Evolutionary conservation across 2,797 vertebrate genomes (phyloP).

Genomic region (Pelochelys cantorii): DNA sequence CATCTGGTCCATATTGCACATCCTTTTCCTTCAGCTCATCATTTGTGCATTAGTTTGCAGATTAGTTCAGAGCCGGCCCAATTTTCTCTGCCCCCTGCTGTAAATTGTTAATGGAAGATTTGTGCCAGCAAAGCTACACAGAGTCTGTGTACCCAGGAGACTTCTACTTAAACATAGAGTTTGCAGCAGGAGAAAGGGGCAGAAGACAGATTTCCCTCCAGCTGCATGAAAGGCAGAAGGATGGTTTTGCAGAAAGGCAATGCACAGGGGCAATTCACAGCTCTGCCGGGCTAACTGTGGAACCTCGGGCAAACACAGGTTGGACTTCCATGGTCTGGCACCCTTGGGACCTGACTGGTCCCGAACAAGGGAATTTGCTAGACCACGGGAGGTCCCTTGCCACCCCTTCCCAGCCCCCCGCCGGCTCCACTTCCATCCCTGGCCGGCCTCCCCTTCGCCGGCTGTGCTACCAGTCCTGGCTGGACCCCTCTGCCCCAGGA

Average conservation of each 20-base stretch:
- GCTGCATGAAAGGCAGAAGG: background rate
- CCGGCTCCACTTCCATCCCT: too few species aligned
- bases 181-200: background rate
- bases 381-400: too few species aligned
- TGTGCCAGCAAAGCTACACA: slow-evolving; percentile 28
- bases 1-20: background rate
- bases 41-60: slow-evolving; percentile 29
- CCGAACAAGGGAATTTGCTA: too few species aligned
- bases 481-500: too few species aligned
- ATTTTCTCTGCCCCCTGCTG: slow-evolving; percentile 59
- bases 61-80: slow-evolving; percentile 40
- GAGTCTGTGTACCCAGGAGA: slow-evolving; percentile 42
- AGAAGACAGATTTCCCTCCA: background rate
- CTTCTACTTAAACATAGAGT: background rate
- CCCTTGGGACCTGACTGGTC: too few species aligned
- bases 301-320: background rate
- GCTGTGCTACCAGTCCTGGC: too few species aligned
- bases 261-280: background rate
- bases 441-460: too few species aligned
- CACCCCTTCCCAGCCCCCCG: too few species aligned
- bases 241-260: background rate
- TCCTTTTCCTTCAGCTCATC: background rate
- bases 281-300: background rate
- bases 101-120: slow-evolving; percentile 31
- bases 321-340: too few species aligned